Percentiles rank a stretch among this genome's conserved stretches.
Evolutionary conservation across 2,113 vertebrate species (phyloP).

Genomic region (Menura novaehollandiae): DNA sequence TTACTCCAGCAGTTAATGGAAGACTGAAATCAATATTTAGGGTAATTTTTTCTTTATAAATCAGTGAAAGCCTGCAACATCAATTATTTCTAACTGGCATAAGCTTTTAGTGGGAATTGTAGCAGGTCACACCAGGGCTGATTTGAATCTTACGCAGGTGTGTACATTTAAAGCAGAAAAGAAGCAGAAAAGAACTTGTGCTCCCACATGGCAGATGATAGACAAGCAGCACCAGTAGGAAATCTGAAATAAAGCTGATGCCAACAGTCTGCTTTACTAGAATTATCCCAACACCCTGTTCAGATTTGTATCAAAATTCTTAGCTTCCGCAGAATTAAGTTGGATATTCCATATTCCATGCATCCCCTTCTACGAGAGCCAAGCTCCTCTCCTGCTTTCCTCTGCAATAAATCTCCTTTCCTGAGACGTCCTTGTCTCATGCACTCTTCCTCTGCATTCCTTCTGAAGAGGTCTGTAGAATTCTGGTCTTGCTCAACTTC

Average conservation of each 20-base stretch:
- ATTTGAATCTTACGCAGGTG: not conserved
- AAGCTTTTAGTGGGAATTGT: not conserved
- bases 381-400: not conserved
- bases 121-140: not conserved
- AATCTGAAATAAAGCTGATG: not conserved
- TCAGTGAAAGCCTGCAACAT: not conserved
- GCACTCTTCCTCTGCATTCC: not conserved
- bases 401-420: not conserved
- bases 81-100: not conserved
- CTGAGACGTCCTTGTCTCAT: not conserved
- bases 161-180: not conserved
- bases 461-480: not conserved
- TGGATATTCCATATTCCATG: not conserved
- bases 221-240: not conserved
- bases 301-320: not conserved
- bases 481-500: not conserved
- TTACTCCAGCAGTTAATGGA: not conserved
- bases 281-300: not conserved
- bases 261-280: not conserved
- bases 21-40: not conserved
- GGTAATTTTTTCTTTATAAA: not conserved
- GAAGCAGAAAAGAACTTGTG: not conserved
- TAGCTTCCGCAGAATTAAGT: not conserved
- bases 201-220: not conserved
- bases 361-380: not conserved